Conservation (phyloP, 2,888 invertebrate genomes). For the Oligia strigilis region DNA sequence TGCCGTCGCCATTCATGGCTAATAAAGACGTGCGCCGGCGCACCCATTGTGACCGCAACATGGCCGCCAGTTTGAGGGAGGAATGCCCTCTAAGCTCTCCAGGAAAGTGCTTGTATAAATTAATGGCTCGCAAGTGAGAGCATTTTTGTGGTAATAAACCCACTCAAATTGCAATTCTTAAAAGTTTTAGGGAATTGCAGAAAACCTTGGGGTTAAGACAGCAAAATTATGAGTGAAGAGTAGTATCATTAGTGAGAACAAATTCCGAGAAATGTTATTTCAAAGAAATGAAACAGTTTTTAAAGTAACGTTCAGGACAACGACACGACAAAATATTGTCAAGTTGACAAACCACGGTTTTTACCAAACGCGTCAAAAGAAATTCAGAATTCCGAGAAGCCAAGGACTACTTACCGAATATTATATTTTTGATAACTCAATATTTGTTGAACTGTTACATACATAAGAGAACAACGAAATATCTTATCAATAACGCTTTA, state of each 20-base stretch:
- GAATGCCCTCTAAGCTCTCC: slow-evolving; percentile 76
- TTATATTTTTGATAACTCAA: slow-evolving; percentile 7
- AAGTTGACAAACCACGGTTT: slow-evolving; percentile 49
- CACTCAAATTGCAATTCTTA: neutral
- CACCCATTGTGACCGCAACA: slow-evolving; percentile 77
- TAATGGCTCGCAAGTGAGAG: slow-evolving; percentile 40
- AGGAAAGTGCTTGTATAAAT: slow-evolving; percentile 60
- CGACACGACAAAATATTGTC: slow-evolving; percentile 44
- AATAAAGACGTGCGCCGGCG: slow-evolving; percentile 78
- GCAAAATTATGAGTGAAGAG: slow-evolving; percentile 15
- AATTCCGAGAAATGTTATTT: slow-evolving; percentile 45
- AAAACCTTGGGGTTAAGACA: slow-evolving; percentile 8
- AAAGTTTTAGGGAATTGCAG: neutral
- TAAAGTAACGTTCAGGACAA: slow-evolving; percentile 12
- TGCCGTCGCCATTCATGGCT: slow-evolving; percentile 81
- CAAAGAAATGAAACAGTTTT: slow-evolving; percentile 37
- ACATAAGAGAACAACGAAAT: neutral
- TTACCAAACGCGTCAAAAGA: slow-evolving; percentile 32
- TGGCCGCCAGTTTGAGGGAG: slow-evolving; percentile 74
- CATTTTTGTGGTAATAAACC: slow-evolving; percentile 14
- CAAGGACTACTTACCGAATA: neutral
- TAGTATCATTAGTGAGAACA: slow-evolving; percentile 23
- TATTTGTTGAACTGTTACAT: slow-evolving; percentile 18
- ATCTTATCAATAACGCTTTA: slow-evolving; percentile 4
- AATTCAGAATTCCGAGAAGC: slow-evolving; percentile 1